Conservation (phyloP, 1,140 invertebrate genomes). For the Orchestia grillus region DNA sequence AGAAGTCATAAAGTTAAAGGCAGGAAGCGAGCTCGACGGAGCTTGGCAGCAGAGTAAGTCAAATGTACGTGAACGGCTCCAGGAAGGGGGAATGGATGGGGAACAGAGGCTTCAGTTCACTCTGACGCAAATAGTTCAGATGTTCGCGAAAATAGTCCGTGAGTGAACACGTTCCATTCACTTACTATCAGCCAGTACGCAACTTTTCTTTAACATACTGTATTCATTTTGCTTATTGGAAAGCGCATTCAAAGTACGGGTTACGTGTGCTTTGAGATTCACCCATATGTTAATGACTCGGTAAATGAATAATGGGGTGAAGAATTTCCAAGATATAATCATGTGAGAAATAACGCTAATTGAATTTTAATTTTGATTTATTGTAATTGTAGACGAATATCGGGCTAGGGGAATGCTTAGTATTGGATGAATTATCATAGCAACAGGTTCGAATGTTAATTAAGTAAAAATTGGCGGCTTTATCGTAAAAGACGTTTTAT, state of each 20-base stretch:
- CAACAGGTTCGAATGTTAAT: background rate
- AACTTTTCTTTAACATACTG: too few species aligned
- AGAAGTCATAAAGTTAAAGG: conserved; percentile 31
- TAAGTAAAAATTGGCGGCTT: too few species aligned
- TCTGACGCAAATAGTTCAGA: background rate
- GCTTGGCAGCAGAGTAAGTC: background rate
- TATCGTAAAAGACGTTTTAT: too few species aligned
- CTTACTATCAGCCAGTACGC: too few species aligned
- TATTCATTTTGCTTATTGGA: too few species aligned
- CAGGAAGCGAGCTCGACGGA: conserved; percentile 40
- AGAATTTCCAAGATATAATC: background rate
- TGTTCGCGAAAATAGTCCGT: background rate
- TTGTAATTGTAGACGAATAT: background rate
- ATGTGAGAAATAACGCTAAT: too few species aligned
- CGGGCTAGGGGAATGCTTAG: background rate
- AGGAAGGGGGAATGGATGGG: background rate
- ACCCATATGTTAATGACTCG: background rate
- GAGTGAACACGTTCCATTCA: too few species aligned
- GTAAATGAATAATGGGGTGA: background rate
- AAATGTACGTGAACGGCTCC: background rate
- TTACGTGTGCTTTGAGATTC: background rate
- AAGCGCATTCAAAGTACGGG: too few species aligned
- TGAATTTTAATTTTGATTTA: too few species aligned
- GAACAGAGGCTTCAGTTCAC: background rate
- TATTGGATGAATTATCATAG: background rate